phyloP scores from a whole-genome alignment of 1,140 invertebrate genomes.

The Leptestheria dahalacensis region DNA sequence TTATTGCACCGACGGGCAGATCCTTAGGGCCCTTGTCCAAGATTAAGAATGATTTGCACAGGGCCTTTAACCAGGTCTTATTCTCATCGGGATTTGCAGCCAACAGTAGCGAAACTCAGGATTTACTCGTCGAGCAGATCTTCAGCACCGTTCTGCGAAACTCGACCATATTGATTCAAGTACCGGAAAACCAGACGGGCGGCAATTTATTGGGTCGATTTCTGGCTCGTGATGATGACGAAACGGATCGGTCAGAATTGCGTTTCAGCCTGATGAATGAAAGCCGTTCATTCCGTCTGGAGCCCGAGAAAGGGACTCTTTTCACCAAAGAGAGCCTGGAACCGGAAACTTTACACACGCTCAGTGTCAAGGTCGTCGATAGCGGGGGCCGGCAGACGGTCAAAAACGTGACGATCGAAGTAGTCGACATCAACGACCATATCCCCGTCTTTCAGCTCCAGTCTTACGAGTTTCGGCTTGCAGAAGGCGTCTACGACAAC shows the following conservation, averaged over 20 bases:
- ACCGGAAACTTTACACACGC: neutral
- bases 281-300: neutral
- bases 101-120: neutral
- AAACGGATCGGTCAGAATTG: neutral
- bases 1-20: too few species aligned
- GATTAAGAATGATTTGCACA: too few species aligned
- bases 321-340: neutral
- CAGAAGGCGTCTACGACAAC: conserved; percentile 10
- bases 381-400: neutral
- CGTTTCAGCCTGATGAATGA: neutral
- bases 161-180: neutral
- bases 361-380: neutral
- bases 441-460: neutral
- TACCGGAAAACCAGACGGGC: neutral
- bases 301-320: neutral
- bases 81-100: too few species aligned
- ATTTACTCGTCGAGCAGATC: neutral
- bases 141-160: neutral
- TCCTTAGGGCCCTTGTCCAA: too few species aligned
- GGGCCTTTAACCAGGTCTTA: too few species aligned
- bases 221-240: neutral
- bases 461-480: conserved; percentile 3
- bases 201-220: neutral
- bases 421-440: neutral
- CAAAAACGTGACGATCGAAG: neutral